Base-by-base conservation (phyloP, 2,113 vertebrate species). In the Patagioenas fasciata region DNA sequence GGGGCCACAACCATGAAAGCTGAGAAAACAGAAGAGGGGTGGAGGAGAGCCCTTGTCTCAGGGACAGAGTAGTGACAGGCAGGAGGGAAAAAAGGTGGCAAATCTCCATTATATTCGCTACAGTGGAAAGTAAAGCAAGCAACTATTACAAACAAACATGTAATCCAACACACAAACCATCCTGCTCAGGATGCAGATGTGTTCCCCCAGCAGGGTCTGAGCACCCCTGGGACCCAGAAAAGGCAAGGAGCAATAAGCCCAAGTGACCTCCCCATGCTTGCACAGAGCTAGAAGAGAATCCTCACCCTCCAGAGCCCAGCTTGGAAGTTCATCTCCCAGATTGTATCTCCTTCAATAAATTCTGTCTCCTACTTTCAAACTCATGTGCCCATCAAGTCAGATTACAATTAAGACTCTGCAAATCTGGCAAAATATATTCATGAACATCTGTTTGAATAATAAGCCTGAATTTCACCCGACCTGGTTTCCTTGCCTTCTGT, bases 381-480 rank as follows among this genome's bases (percentile, higher is more conserved):
- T 88, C 73, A 56, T 31, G 32, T 71, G 65, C 47, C 86, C 65
- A 91, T 86, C 72, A 95, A 92, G 73, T 84, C 69, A 86, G 44
- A 89, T 95, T 93, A 86, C 60, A 95, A 81, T 89, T 96, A 92
- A 95, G 67, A 44, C 77, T 88, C 72, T 34, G 42, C 60, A 91
- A 97, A 31, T 71, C 84, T 53, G 72, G 77, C 38, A 91, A 93
- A 93, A 92, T 60, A 93, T 67, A 96, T 96, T 95, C 83, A 86
- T 84, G 89, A 96, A 92, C 86, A 93, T 92, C 91, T 95, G 91
- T 81, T 93, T 92, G 91, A 95, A 95, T 95, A 86, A 90, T 83
- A 80, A 93, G 34, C 24, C 83, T 84, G 65, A 66, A 92, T 92
- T 78, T 86, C 42, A 70, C 34, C 56, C 6, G 0, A 78, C 91